Evolutionary conservation across 2,888 invertebrate genomes (phyloP).

Genomic region (Caenorhabditis zanzibari): DNA sequence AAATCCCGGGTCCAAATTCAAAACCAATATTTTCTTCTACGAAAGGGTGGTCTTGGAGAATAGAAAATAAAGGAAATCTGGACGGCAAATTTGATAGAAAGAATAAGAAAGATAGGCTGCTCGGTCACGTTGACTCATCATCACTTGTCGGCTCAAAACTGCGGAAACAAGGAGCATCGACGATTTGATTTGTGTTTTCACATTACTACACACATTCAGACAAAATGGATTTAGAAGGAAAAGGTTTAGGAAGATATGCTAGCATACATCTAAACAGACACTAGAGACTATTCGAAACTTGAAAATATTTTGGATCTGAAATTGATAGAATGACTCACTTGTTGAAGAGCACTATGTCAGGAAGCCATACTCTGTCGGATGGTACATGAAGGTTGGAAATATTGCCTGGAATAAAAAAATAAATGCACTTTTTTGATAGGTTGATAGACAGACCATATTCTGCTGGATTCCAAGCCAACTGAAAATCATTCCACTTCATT

Average conservation of each 20-base stretch:
- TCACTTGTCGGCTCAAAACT: constrained; percentile 64
- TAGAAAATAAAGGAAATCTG: constrained; percentile 5
- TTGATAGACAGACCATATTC: constrained; percentile 83
- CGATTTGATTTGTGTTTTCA: constrained; percentile 59
- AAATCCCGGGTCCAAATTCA: not conserved
- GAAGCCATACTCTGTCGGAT: constrained; percentile 85
- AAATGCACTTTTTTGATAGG: constrained; percentile 29
- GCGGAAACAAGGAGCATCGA: constrained; percentile 62
- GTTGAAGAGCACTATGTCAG: constrained; percentile 85
- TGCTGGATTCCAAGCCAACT: constrained; percentile 84
- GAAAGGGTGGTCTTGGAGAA: not conserved
- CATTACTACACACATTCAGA: constrained; percentile 55
- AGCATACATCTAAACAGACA: not conserved
- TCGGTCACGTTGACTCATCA: constrained; percentile 59
- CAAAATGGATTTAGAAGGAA: constrained; percentile 56
- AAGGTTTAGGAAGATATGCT: not conserved
- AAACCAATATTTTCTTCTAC: constrained; percentile 14
- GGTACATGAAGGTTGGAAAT: constrained; percentile 76
- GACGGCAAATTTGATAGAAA: constrained; percentile 48
- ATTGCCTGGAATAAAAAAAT: constrained; percentile 56
- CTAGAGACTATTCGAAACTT: not conserved
- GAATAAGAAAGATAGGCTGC: constrained; percentile 11
- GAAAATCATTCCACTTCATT: constrained; percentile 83
- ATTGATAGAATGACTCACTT: constrained; percentile 71
- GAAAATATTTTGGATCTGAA: constrained; percentile 3